Conservation (phyloP, 2,113 vertebrate species). For the Colius striatus region DNA sequence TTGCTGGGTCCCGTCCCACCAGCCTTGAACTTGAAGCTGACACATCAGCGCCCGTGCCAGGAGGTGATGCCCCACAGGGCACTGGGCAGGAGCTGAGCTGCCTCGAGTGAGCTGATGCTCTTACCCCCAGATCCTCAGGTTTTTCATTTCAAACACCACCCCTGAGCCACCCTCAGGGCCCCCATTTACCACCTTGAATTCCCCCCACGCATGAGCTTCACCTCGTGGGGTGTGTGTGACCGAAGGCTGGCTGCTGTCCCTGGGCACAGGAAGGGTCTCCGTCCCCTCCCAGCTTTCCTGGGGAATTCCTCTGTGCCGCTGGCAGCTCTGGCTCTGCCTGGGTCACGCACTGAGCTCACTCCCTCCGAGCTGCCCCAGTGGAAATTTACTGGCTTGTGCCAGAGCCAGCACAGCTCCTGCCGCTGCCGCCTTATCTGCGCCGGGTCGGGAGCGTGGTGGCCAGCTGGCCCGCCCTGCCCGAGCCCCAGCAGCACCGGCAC, state of each 20-base stretch:
- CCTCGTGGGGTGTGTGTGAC: accelerated
- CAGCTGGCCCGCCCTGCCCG: no score
- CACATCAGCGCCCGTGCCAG: accelerated
- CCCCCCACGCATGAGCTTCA: accelerated
- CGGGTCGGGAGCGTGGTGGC: not conserved
- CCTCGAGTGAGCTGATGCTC: not conserved
- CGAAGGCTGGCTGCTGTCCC: not conserved
- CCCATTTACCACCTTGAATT: not conserved
- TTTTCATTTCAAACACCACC: not conserved
- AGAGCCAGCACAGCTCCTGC: conserved; percentile 9
- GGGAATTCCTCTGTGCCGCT: conserved; percentile 34
- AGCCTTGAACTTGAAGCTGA: not conserved
- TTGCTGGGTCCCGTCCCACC: accelerated
- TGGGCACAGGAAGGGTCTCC: not conserved
- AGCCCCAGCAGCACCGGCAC: no score
- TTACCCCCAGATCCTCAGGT: not conserved
- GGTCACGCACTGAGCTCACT: conserved; percentile 44
- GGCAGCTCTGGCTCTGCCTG: not conserved
- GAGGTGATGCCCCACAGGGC: not conserved
- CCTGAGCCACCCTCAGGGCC: accelerated
- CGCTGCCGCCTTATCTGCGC: not conserved
- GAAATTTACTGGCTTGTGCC: conserved; percentile 68
- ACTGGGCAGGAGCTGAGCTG: accelerated
- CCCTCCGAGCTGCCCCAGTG: conserved; percentile 63
- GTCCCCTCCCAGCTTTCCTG: not conserved